Conservation (phyloP, 2,113 vertebrate species). For the Oncorhynchus mykiss region DNA sequence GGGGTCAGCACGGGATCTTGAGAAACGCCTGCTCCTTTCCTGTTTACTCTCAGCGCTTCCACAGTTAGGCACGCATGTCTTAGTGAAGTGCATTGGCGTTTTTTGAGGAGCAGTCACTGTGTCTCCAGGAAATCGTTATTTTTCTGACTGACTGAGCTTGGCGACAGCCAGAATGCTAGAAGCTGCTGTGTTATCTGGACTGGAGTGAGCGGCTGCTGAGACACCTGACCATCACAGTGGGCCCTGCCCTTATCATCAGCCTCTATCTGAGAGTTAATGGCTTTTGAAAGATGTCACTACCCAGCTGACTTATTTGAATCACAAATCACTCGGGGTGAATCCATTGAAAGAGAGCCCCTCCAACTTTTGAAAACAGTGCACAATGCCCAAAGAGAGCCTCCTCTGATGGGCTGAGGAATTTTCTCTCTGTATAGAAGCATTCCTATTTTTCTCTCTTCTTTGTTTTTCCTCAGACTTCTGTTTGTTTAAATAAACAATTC, state of each 20-base stretch:
- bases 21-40: conserved; percentile 7
- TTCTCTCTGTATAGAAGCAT: not conserved
- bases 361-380: not conserved
- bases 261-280: not conserved
- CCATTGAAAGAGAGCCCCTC: not conserved
- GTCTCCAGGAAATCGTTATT: conserved; percentile 24
- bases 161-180: not conserved
- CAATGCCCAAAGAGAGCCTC: no score
- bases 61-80: not conserved
- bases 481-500: conserved; percentile 42
- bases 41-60: conserved; percentile 12
- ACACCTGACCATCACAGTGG: not conserved
- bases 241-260: not conserved
- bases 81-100: not conserved
- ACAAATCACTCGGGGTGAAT: not conserved
- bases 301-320: not conserved
- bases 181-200: not conserved
- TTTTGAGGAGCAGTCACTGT: not conserved
- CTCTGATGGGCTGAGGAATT: not conserved
- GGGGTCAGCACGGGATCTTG: not conserved
- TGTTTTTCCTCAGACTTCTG: conserved; percentile 25
- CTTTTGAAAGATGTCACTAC: not conserved
- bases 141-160: not conserved
- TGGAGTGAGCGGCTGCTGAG: not conserved
- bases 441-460: not conserved